Conservation (phyloP, 1,140 invertebrate genomes). For the Drosophila carrolli region DNA sequence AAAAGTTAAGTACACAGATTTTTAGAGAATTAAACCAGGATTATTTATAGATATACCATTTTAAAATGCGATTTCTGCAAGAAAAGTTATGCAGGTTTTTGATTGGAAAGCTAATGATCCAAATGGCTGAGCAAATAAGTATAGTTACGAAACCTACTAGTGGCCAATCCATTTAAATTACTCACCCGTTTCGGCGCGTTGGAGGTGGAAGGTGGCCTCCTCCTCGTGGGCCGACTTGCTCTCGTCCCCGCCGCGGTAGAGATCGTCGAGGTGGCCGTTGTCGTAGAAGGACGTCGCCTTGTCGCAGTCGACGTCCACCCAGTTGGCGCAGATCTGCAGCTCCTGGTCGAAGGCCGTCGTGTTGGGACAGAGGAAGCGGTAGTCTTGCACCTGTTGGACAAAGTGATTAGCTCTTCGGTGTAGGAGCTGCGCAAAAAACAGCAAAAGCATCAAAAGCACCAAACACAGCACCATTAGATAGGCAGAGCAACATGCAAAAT, state of each 20-base stretch:
- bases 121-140: too few relatives aligned
- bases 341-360: conserved; percentile 97
- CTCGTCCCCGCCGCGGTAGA: conserved; percentile 89
- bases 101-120: too few relatives aligned
- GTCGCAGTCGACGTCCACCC: conserved; percentile 94
- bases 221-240: conserved; percentile 88
- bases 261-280: conserved; percentile 92
- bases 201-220: conserved; percentile 90
- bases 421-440: conserved; percentile 69
- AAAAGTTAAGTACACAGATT: too few relatives aligned
- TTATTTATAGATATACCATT: too few relatives aligned
- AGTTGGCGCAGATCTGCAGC: conserved; percentile 95
- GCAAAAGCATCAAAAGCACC: conserved; percentile 55
- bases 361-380: conserved; percentile 95
- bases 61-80: too few relatives aligned
- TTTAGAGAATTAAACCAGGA: too few relatives aligned
- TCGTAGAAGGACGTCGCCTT: conserved; percentile 91
- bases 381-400: conserved; percentile 89
- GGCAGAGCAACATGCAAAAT: conserved; percentile 81
- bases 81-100: too few relatives aligned
- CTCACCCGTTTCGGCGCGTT: conserved; percentile 90
- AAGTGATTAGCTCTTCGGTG: conserved; percentile 79
- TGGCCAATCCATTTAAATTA: background rate
- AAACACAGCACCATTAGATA: conserved; percentile 67
- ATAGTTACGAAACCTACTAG: too few relatives aligned